These are phyloP conservation scores for Eilema depressum DNA, from an alignment of 2,888 invertebrate species.

Conservation along the genomic window DNA sequence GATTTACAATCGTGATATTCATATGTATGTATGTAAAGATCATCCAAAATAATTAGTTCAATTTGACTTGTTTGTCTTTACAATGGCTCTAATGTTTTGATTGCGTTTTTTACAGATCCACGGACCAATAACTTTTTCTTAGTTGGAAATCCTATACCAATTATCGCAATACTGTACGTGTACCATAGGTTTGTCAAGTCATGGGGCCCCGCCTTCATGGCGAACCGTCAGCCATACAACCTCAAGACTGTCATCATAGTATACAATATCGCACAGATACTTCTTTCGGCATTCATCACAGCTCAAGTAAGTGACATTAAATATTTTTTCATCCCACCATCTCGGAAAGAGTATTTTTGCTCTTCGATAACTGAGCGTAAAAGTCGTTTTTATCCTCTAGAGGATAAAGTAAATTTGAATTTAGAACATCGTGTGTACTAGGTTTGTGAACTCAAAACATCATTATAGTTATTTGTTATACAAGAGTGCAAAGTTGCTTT, in stretches of 20 bases:
- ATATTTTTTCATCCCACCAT: neutral
- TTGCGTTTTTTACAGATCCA: constrained; percentile 85
- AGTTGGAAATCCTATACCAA: constrained; percentile 79
- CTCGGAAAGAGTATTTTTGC: too few relatives aligned
- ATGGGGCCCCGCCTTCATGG: constrained; percentile 90
- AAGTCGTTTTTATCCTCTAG: too few relatives aligned
- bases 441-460: too few relatives aligned
- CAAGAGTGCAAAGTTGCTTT: too few relatives aligned
- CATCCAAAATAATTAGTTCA: too few relatives aligned
- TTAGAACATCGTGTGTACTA: too few relatives aligned
- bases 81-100: neutral
- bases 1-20: too few relatives aligned
- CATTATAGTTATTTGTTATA: too few relatives aligned
- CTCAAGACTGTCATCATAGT: constrained; percentile 87
- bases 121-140: constrained; percentile 85
- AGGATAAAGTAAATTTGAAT: too few relatives aligned
- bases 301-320: constrained; percentile 73
- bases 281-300: constrained; percentile 76
- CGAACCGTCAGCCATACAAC: constrained; percentile 87
- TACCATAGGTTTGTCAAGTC: constrained; percentile 87
- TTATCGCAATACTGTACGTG: constrained; percentile 75
- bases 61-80: too few relatives aligned
- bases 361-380: too few relatives aligned
- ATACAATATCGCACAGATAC: constrained; percentile 90
- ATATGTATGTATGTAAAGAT: too few relatives aligned